These are phyloP conservation scores for Vanessa atalanta DNA, from an alignment of 1,140 invertebrate species.

Conservation along the genomic window DNA sequence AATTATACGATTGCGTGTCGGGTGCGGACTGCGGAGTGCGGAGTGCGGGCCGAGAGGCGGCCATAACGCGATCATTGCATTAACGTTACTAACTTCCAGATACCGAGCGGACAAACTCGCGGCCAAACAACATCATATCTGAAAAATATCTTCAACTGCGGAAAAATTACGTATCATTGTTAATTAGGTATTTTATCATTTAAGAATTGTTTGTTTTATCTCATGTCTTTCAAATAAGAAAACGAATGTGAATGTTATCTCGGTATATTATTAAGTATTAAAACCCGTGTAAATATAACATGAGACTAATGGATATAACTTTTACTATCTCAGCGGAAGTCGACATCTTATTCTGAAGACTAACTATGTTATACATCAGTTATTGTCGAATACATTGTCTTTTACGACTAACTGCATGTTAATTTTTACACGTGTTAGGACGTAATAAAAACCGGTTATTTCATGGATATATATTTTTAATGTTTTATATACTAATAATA, in stretches of 20 bases:
- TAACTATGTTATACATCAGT: neutral
- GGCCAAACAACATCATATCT: neutral
- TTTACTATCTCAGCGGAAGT: neutral
- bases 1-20: slow-evolving; percentile 64
- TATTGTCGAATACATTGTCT: slow-evolving; percentile 3
- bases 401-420: neutral
- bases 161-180: neutral
- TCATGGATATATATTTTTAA: neutral
- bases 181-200: slow-evolving; percentile 1
- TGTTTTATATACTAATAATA: neutral
- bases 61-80: slow-evolving; percentile 70
- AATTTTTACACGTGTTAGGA: neutral
- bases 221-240: neutral
- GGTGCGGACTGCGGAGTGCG: slow-evolving; percentile 45
- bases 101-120: slow-evolving; percentile 7
- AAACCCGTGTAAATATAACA: neutral
- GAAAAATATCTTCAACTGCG: neutral
- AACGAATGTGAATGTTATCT: neutral
- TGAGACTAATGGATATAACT: neutral
- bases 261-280: neutral
- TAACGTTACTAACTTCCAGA: slow-evolving; percentile 49
- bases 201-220: neutral
- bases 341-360: neutral
- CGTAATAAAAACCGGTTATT: neutral
- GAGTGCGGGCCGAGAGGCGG: slow-evolving; percentile 21